Base-by-base conservation (phyloP, 1,140 invertebrate genomes). In the Megalopta genalis region DNA sequence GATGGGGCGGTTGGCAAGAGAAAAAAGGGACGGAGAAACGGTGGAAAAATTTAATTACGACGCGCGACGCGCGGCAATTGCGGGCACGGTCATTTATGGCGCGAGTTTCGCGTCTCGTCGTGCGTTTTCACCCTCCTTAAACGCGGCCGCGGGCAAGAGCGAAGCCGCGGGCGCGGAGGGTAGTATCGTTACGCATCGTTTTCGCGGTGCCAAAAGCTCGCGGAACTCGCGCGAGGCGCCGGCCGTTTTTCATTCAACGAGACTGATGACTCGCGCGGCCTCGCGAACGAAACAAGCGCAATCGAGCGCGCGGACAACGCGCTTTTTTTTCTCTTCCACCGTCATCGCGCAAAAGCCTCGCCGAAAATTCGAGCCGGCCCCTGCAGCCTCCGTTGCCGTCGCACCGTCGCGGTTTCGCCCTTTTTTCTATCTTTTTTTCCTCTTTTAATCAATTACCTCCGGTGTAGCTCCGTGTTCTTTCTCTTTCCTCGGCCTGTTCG, bases 1-100 rank as follows among this genome's bases (percentile, higher is more conserved):
- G 14, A 46, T 12, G 42, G 3, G 42, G 10, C 1, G 42, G 42
- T 2, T 46, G 10, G 42, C 10, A 12, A 46, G 49, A 21, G 39
- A 5, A 18, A 10, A 49, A 4, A 21, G 8, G 27, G 27, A 23
- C n/a, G 9, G 8, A 2, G 16, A 32, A 2, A 2, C n/a, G 32
- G 21, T 74, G 49, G 6, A 54, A 65, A 57, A 74, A 74, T 74
- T 74, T 74, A 74, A 74, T 74, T 74, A 74, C 60, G 23, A 57
- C 0, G 49, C 72, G 12, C 60, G 23, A 57, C 0, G 49, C 62
- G 18, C 42, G 12, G 62, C n/a, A 74, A 74, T 52, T 74, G 63
- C 49, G 42, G 5, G 12, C 59, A 49, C 71, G 27, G 32, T 74
- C 62, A 18, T 74, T 74, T 74, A 39, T 37, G 25, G 14, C 39